These are phyloP conservation scores for Rhopalosiphum padi DNA, from an alignment of 1,140 invertebrate species.

Conservation along the genomic window DNA sequence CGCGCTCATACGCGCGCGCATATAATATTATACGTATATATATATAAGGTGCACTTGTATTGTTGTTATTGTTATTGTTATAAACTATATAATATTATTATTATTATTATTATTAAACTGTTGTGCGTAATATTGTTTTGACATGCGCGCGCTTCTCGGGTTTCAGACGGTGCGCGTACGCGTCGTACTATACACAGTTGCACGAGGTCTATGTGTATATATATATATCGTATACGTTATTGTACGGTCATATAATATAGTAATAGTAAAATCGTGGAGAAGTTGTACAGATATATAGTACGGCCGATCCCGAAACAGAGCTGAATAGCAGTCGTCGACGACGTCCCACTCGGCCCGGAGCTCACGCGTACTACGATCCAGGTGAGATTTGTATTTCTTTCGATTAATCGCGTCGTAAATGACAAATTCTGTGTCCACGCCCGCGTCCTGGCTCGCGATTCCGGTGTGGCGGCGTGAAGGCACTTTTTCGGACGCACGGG, in stretches of 20 bases:
- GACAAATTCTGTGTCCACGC: neutral
- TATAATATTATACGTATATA: too few species aligned
- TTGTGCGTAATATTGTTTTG: neutral
- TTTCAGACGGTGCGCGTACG: neutral
- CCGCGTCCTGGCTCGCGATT: neutral
- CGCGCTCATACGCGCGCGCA: neutral
- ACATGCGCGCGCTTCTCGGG: slow-evolving; percentile 45
- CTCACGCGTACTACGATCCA: neutral
- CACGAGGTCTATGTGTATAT: too few species aligned
- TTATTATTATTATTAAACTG: neutral
- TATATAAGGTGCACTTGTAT: neutral
- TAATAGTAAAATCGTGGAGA: too few species aligned
- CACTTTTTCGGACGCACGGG: neutral
- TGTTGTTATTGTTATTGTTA: neutral
- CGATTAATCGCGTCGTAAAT: too few species aligned
- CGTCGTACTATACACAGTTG: neutral
- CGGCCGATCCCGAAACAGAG: too few species aligned
- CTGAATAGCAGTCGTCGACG: too few species aligned
- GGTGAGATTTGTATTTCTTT: neutral
- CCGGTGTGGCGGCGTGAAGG: neutral
- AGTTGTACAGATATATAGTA: too few species aligned
- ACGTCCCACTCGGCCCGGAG: neutral
- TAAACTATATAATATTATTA: too few species aligned
- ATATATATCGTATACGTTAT: too few species aligned
- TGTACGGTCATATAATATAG: neutral